phyloP scores from a whole-genome alignment of 2,797 vertebrate genomes.

The Spizella passerina region DNA sequence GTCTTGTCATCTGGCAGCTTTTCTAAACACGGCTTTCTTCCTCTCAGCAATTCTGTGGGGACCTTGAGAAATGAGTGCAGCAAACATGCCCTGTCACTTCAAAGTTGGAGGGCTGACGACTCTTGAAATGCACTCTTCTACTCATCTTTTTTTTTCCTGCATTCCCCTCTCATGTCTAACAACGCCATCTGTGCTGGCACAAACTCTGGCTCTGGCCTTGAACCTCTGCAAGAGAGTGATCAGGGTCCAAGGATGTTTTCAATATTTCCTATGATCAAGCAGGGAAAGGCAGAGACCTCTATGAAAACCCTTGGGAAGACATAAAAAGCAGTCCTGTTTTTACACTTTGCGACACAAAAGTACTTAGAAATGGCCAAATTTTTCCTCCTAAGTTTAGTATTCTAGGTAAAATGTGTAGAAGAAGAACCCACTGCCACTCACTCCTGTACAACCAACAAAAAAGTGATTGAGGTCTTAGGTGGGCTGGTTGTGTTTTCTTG shows the following conservation, averaged over 20 bases:
- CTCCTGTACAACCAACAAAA: not conserved
- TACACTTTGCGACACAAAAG: not conserved
- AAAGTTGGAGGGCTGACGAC: constrained; percentile 20
- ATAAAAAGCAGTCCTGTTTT: not conserved
- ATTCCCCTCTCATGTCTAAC: not conserved
- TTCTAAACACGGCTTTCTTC: constrained; percentile 24
- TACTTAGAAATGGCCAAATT: not conserved
- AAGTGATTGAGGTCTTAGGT: not conserved
- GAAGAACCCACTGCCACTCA: not conserved
- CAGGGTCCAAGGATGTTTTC: not conserved
- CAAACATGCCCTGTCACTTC: constrained; percentile 57
- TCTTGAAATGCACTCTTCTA: constrained; percentile 33
- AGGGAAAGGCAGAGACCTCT: not conserved
- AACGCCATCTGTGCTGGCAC: not conserved
- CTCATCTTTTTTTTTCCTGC: not conserved
- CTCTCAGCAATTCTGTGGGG: constrained; percentile 44
- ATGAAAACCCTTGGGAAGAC: not conserved
- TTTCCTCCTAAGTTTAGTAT: not conserved
- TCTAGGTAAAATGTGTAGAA: not conserved
- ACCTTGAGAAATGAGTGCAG: constrained; percentile 32
- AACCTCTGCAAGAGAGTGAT: not conserved
- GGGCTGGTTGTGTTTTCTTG: not conserved
- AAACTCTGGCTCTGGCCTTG: not conserved
- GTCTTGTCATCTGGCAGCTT: constrained; percentile 49
- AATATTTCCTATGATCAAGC: not conserved